These are phyloP conservation scores for Melanophora roralis DNA, from an alignment of 2,888 invertebrate genomes.

Conservation along the genomic window DNA sequence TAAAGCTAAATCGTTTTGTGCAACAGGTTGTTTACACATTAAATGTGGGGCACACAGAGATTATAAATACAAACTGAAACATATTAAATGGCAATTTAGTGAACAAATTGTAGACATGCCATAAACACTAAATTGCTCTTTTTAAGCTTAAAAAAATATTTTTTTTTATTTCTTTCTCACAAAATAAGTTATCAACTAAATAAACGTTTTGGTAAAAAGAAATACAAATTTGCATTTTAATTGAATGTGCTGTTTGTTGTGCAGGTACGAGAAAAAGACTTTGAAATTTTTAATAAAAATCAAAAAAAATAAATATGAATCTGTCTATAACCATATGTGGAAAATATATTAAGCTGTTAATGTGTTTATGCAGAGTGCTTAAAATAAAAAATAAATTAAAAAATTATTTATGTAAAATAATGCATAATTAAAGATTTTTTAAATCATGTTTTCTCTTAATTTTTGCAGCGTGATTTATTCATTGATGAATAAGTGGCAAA, in stretches of 20 bases:
- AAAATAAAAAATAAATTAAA: conserved; percentile 6
- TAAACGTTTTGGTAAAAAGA: conserved; percentile 36
- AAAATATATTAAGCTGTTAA: conserved; percentile 36
- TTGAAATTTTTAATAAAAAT: not conserved
- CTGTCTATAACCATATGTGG: conserved; percentile 25
- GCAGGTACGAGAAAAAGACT: not conserved
- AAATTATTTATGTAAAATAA: conserved; percentile 54
- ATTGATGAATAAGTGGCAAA: conserved; percentile 46
- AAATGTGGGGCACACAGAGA: conserved; percentile 8
- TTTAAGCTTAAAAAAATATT: conserved; percentile 11
- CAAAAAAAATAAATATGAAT: not conserved
- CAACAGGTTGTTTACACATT: conserved; percentile 54
- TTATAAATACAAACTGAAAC: not conserved
- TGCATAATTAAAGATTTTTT: conserved; percentile 51
- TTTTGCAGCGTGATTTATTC: conserved; percentile 45
- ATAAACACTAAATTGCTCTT: conserved; percentile 49
- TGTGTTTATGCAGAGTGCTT: conserved; percentile 52
- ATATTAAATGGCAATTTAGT: conserved; percentile 24
- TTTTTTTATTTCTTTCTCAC: conserved; percentile 3
- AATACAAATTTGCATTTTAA: conserved; percentile 58
- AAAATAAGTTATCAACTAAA: conserved; percentile 55
- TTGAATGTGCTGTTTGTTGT: conserved; percentile 43
- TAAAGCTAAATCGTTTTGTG: conserved; percentile 1
- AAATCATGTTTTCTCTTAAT: not conserved
- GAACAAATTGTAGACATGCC: conserved; percentile 54